Base-by-base conservation (phyloP, 2,113 vertebrate genomes). In the Nibea albiflora region DNA sequence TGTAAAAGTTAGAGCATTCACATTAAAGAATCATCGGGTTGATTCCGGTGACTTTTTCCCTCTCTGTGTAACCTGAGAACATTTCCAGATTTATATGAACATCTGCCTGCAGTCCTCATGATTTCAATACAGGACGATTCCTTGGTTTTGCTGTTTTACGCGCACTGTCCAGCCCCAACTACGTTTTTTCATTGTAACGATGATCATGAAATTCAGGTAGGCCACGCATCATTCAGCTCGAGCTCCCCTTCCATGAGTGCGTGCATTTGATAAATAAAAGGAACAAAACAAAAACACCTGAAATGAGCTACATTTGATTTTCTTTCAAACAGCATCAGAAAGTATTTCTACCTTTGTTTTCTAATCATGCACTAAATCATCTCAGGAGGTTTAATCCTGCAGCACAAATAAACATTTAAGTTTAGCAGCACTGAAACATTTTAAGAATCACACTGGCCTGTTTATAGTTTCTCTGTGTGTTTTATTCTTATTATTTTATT, bases 1-100 rank as follows among this genome's bases (percentile, higher is more conserved):
- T 84, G 60, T 50, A 61, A 81, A 81, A 82, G 76, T 87, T 89
- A 50, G 17, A 62, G 68, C 64, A 22, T 75, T 64, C 58, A 85
- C 60, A 62, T 57, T 62, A 62, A 54, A 77, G 24, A 78, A 86
- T 63, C 52, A 73, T 70, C 66, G 10, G 70, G 67, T 67, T 69
- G 62, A 68, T 73, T 62, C 5, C 26, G n/a, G 8, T 52, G 47
- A 0, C 61, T 28, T 4, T 50, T 17, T 28, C 69, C 11, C 53
- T 53, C 44, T 46, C 2, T 2, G 11, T 15, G 12, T 24, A 14
- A 6, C 20, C 10, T 47, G 52, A 57, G 1, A 56, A 73, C 24
- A 47, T 71, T 26, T 28, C 11, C 39, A 79, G 17, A 24, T 79
- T 14, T 4, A 39, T 24, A 2, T 20, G 31, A 11, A 1, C 62